Conservation (phyloP, 2,797 vertebrate genomes). For the Oryzias sinensis region DNA sequence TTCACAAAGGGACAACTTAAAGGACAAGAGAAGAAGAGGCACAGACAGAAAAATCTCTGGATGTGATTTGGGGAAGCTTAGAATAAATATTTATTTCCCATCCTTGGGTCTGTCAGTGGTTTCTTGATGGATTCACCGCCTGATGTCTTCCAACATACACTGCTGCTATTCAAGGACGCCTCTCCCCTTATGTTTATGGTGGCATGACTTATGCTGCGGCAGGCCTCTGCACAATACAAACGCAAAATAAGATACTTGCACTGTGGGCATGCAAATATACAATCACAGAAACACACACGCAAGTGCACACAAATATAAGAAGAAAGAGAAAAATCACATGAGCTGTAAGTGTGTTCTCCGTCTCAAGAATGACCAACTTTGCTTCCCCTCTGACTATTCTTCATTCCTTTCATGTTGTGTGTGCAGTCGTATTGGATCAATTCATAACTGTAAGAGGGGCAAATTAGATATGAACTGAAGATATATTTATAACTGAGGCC, state of each 20-base stretch:
- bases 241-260: constrained; percentile 59
- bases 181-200: constrained; percentile 55
- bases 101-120: constrained; percentile 71
- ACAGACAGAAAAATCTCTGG: constrained; percentile 59
- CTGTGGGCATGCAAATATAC: constrained; percentile 34
- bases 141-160: constrained; percentile 67
- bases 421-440: constrained; percentile 5
- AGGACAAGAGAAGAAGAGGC: constrained; percentile 37
- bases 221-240: constrained; percentile 55
- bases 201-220: constrained; percentile 54
- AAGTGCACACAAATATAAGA: constrained; percentile 11
- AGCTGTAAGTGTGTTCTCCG: constrained; percentile 64
- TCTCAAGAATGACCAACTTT: constrained; percentile 61
- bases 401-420: constrained; percentile 30
- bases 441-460: constrained; percentile 29
- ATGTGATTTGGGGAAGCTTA: constrained; percentile 74
- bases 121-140: constrained; percentile 70
- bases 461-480: constrained; percentile 18
- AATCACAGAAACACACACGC: constrained; percentile 28
- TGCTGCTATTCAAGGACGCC: constrained; percentile 65
- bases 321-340: constrained; percentile 41
- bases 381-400: constrained; percentile 52
- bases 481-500: constrained; percentile 1
- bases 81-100: constrained; percentile 82
- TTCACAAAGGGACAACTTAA: constrained; percentile 3